These are phyloP conservation scores for Eucidaris tribuloides DNA, from an alignment of 35 echinoderm and acorn worm genomes.

Conservation along the genomic window DNA sequence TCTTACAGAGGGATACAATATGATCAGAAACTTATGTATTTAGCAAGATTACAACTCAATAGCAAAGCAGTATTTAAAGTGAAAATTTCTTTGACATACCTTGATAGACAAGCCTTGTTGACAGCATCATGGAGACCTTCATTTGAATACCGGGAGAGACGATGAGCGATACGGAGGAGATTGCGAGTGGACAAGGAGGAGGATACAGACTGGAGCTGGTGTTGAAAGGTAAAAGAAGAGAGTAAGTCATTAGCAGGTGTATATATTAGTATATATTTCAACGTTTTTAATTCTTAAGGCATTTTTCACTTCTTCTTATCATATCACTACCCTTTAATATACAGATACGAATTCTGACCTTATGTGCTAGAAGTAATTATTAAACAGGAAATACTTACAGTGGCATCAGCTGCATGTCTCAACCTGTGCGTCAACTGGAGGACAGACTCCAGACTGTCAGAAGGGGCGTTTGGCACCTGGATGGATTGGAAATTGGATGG, in stretches of 20 bases:
- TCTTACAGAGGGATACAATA: too few relatives aligned
- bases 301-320: too few relatives aligned
- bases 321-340: too few relatives aligned
- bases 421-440: slow-evolving; percentile 63
- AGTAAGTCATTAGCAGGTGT: too few relatives aligned
- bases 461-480: slow-evolving; percentile 35
- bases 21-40: too few relatives aligned
- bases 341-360: too few relatives aligned
- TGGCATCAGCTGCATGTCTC: slow-evolving; percentile 45
- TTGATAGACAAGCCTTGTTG: slow-evolving; percentile 91
- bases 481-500: too few relatives aligned
- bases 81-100: slow-evolving; percentile 39
- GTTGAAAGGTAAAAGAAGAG: neutral
- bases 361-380: too few relatives aligned
- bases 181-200: slow-evolving; percentile 91
- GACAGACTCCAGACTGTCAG: slow-evolving; percentile 63
- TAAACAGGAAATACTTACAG: slow-evolving; percentile 49
- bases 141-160: slow-evolving; percentile 76
- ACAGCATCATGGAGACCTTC: slow-evolving; percentile 88
- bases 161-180: slow-evolving; percentile 77
- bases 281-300: too few relatives aligned
- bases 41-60: too few relatives aligned
- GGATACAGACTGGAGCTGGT: slow-evolving; percentile 74
- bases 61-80: too few relatives aligned
- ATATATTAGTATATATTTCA: too few relatives aligned